A percentile compares a stretch with the other conserved stretches of the same genome.
phyloP scores from a whole-genome alignment of 1,140 invertebrate genomes.

The Bombus pascuorum region DNA sequence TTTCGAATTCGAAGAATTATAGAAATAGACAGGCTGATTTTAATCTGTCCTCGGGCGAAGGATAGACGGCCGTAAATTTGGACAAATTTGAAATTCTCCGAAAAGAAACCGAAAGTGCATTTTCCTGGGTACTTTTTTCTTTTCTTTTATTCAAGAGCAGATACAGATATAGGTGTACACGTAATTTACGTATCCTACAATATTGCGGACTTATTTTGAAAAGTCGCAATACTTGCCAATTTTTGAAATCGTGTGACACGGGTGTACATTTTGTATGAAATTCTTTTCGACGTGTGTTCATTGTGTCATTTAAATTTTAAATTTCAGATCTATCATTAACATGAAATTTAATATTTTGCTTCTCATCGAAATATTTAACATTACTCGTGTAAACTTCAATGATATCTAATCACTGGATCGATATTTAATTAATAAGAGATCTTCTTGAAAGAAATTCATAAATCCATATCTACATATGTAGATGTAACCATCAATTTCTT shows the following conservation, averaged over 20 bases:
- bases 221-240: background rate
- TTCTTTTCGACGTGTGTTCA: background rate
- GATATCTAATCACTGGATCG: background rate
- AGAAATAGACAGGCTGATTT: slow-evolving; percentile 18
- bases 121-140: background rate
- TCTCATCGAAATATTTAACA: background rate
- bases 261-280: background rate
- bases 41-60: background rate
- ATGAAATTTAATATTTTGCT: background rate
- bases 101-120: background rate
- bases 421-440: background rate
- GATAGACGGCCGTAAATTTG: background rate
- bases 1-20: background rate
- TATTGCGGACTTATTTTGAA: background rate
- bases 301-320: background rate
- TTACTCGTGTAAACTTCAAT: background rate
- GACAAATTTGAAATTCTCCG: background rate
- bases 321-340: background rate
- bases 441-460: background rate
- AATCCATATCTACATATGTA: background rate
- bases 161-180: background rate
- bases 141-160: background rate
- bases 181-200: background rate
- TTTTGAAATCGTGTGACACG: background rate
- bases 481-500: background rate